Evolutionary conservation across 2,113 vertebrate genomes (phyloP).

Genomic region (Odocoileus virginianus): DNA sequence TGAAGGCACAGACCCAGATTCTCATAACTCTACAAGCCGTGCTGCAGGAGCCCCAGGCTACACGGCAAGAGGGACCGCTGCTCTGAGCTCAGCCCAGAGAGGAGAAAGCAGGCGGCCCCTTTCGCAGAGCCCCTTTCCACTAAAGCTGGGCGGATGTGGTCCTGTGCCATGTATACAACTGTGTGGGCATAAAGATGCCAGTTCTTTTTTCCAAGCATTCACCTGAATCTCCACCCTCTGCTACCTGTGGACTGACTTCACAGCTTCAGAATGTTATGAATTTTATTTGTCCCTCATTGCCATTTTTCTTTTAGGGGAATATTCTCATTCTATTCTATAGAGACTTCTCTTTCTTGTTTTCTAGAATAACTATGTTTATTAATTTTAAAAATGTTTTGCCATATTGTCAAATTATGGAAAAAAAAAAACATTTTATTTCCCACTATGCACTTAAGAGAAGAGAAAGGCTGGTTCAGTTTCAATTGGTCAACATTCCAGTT

Average conservation of each 20-base stretch:
- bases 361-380: not conserved
- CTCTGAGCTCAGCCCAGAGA: not conserved
- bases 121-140: not conserved
- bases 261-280: not conserved
- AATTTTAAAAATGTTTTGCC: not conserved
- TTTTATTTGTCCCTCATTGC: not conserved
- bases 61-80: not conserved
- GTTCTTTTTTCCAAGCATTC: not conserved
- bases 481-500: not conserved
- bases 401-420: not conserved
- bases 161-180: not conserved
- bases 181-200: not conserved
- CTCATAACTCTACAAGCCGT: not conserved
- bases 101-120: not conserved
- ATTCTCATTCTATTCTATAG: not conserved
- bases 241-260: not conserved
- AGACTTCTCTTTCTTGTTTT: not conserved
- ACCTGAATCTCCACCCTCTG: not conserved
- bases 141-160: not conserved
- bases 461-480: not conserved
- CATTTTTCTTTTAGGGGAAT: not conserved
- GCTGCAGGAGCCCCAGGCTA: not conserved
- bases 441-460: not conserved
- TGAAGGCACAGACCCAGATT: not conserved
- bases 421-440: not conserved